phyloP scores from a whole-genome alignment of 2,888 invertebrate species.

The Chouioia cunea region DNA sequence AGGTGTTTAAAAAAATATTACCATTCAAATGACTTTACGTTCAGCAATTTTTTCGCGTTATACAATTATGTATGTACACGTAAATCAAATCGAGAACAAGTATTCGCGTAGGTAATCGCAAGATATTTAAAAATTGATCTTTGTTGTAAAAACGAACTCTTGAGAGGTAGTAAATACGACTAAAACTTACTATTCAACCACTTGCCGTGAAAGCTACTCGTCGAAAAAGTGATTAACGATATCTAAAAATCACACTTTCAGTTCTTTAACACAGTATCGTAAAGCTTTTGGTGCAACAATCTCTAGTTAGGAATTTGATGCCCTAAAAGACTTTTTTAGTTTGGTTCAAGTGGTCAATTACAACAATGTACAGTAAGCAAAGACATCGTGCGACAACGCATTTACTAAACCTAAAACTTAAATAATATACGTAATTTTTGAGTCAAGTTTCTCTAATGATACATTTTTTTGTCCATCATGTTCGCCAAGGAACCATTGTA shows the following conservation, averaged over 20 bases:
- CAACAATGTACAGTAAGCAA: slow-evolving; percentile 41
- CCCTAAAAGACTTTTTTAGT: not conserved
- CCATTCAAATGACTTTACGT: no score
- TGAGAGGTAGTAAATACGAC: slow-evolving; percentile 39
- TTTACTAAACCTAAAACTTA: slow-evolving; percentile 37
- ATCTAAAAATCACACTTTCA: slow-evolving; percentile 11
- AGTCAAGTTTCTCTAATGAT: no score
- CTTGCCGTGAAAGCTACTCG: slow-evolving; percentile 28
- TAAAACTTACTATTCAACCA: slow-evolving; percentile 34
- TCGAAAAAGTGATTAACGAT: slow-evolving; percentile 20
- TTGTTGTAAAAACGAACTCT: slow-evolving; percentile 4
- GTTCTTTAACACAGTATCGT: slow-evolving; percentile 20
- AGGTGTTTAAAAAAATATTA: no score
- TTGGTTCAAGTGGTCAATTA: slow-evolving; percentile 33
- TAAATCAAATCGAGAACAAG: no score
- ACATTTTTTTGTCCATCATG: no score
- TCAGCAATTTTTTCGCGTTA: no score
- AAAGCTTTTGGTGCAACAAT: slow-evolving; percentile 11
- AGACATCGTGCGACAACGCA: slow-evolving; percentile 33
- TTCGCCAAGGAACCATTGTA: no score
- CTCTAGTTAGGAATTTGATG: slow-evolving; percentile 18
- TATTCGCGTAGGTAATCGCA: no score
- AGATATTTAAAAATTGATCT: no score
- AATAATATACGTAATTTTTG: no score
- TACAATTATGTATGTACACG: no score